Evolutionary conservation across 1,140 invertebrate species (phyloP).

Genomic region (Sesamia nonagrioides): DNA sequence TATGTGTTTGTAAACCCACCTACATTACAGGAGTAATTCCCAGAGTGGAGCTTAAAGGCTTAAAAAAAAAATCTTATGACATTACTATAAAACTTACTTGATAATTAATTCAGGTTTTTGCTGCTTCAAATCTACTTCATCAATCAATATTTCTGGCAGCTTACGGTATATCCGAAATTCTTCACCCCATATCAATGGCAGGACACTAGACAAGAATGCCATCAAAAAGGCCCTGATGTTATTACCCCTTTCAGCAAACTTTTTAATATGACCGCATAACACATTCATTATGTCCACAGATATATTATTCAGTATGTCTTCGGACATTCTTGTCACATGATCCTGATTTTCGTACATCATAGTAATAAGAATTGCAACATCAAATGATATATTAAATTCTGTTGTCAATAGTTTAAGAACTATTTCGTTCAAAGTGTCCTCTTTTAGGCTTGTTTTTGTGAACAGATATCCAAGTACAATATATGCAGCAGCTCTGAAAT

Average conservation of each 20-base stretch:
- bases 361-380: constrained; percentile 88
- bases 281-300: constrained; percentile 79
- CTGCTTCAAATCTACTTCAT: constrained; percentile 86
- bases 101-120: constrained; percentile 84
- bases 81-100: constrained; percentile 80
- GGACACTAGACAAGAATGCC: constrained; percentile 84
- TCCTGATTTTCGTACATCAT: constrained; percentile 89
- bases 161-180: constrained; percentile 77
- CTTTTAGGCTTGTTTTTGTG: constrained; percentile 89
- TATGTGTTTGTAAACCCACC: too few species aligned
- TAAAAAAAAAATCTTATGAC: too few species aligned
- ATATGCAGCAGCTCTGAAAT: constrained; percentile 92
- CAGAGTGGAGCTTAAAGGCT: too few species aligned
- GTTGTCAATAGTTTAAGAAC: constrained; percentile 89
- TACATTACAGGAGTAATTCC: too few species aligned
- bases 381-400: constrained; percentile 86
- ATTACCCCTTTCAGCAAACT: constrained; percentile 84
- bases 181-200: constrained; percentile 76
- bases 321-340: constrained; percentile 85
- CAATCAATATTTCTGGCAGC: constrained; percentile 87
- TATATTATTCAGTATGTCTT: constrained; percentile 86
- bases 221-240: constrained; percentile 87
- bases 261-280: constrained; percentile 86
- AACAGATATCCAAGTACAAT: constrained; percentile 92
- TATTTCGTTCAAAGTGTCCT: constrained; percentile 89